phyloP scores from a whole-genome alignment of 1,140 invertebrate genomes.

The Antheraea pernyi region DNA sequence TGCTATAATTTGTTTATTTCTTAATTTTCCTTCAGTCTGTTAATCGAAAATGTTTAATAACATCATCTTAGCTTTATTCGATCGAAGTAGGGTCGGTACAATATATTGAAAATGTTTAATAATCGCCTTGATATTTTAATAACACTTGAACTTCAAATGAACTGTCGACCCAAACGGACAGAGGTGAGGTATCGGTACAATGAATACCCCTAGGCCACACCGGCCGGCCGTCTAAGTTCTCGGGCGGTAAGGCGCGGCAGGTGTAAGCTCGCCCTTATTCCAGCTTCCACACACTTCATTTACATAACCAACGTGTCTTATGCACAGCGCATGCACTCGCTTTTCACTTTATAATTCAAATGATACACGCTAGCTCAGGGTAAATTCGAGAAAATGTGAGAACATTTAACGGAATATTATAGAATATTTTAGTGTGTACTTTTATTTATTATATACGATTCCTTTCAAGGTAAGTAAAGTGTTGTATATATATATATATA shows the following conservation, averaged over 20 bases:
- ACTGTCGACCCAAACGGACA: neutral
- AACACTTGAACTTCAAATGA: neutral
- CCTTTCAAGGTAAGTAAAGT: too few species aligned
- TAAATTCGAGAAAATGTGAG: constrained; percentile 70
- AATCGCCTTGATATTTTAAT: neutral
- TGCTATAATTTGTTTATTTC: too few species aligned
- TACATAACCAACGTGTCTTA: constrained; percentile 67
- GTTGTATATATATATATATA: too few species aligned
- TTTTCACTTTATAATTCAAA: constrained; percentile 75
- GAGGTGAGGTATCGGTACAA: neutral
- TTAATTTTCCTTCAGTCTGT: too few species aligned
- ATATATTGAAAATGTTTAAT: neutral
- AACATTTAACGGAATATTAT: constrained; percentile 72
- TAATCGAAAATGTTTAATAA: too few species aligned
- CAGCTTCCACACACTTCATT: constrained; percentile 56
- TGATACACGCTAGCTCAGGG: constrained; percentile 54
- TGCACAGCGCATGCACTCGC: constrained; percentile 69
- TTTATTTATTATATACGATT: neutral
- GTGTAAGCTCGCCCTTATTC: constrained; percentile 31
- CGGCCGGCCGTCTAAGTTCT: neutral
- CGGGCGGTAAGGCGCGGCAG: neutral
- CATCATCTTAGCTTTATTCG: too few species aligned
- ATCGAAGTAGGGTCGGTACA: too few species aligned
- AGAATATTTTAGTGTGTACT: constrained; percentile 27
- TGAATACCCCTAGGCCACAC: neutral